Base-by-base conservation (phyloP, 1,140 invertebrate species). In the Pararge aegeria region DNA sequence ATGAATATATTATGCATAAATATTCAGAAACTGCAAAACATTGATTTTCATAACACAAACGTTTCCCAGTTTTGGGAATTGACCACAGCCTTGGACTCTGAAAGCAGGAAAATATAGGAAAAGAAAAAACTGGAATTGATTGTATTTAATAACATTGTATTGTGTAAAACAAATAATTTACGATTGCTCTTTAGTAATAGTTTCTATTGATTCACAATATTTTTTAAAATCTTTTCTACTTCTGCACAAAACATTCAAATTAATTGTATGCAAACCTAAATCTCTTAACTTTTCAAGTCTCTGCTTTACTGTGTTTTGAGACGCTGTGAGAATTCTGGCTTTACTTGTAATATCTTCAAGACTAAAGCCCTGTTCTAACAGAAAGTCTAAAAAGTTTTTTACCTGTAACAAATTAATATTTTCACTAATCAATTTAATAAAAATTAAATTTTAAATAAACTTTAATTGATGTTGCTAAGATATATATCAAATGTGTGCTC, bases 221-320 rank as follows among this genome's bases (percentile, higher is more conserved):
- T 81, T 90, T 73, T 81, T 56, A 62, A 88, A 90, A 54, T 80
- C 76, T 59, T 84, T 88, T 71, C 76, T 83, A 68, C 84, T 88
- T 79, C 80, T 85, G 65, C 82, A 89, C 7, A 90, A 71, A 30
- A 83, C 65, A 83, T 88, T 87, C 55, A 90, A 71, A 80, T 88
- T 90, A n/a, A 83, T 89, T 54, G 78, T 62, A 50, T 66, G 55
- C 7, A 85, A 37, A 20, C 82, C 83, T 53, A 86, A 63, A 40
- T 66, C 60, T 42, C 73, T 66, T 30, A 90, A 67, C 48, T 75
- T 80, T 55, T 84, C 64, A 54, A 89, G 57, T 62, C 88, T 79
- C 48, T 74, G 61, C 53, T 83, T 69, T 16, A 89, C 73, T 48
- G 88, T 90, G 42, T 83, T 82, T 65, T 81, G 76, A 18, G 88